These are phyloP conservation scores for Herminia tarsipennalis DNA, from an alignment of 2,888 invertebrate species.

Conservation along the genomic window DNA sequence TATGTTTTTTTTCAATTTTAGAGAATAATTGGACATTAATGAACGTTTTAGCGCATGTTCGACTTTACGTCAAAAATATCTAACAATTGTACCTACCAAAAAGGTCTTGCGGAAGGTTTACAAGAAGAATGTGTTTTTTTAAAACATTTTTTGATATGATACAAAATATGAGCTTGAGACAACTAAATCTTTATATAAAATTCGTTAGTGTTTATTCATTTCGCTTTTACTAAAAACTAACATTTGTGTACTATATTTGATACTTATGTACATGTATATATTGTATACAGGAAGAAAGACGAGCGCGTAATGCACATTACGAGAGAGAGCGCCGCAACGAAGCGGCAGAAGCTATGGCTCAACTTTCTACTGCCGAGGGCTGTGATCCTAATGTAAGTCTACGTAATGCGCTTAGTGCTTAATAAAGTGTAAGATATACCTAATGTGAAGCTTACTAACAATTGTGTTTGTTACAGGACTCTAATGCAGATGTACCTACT, in stretches of 20 bases:
- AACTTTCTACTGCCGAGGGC: conserved; percentile 48
- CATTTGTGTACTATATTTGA: not conserved
- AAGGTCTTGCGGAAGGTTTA: too few relatives aligned
- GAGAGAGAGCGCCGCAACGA: conserved; percentile 58
- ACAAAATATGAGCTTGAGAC: too few relatives aligned
- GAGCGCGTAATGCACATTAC: conserved; percentile 61
- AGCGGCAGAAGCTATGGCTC: conserved; percentile 48
- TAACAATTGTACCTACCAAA: too few relatives aligned
- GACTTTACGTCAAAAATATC: too few relatives aligned
- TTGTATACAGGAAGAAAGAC: conserved; percentile 50
- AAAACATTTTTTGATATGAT: too few relatives aligned
- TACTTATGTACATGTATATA: not conserved
- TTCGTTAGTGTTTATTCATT: conserved; percentile 53
- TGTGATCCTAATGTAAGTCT: conserved; percentile 48
- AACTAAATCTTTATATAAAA: too few relatives aligned
- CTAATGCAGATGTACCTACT: not conserved
- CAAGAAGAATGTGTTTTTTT: too few relatives aligned
- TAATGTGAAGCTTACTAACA: not conserved
- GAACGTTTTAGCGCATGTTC: too few relatives aligned
- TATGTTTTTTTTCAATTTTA: too few relatives aligned
- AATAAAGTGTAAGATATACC: not conserved
- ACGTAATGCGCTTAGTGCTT: not conserved
- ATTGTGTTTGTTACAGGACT: not conserved
- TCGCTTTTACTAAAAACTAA: too few relatives aligned
- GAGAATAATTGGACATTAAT: not conserved